These are phyloP conservation scores for Pipistrellus kuhlii DNA, from an alignment of 2,797 vertebrate genomes.

Conservation along the genomic window DNA sequence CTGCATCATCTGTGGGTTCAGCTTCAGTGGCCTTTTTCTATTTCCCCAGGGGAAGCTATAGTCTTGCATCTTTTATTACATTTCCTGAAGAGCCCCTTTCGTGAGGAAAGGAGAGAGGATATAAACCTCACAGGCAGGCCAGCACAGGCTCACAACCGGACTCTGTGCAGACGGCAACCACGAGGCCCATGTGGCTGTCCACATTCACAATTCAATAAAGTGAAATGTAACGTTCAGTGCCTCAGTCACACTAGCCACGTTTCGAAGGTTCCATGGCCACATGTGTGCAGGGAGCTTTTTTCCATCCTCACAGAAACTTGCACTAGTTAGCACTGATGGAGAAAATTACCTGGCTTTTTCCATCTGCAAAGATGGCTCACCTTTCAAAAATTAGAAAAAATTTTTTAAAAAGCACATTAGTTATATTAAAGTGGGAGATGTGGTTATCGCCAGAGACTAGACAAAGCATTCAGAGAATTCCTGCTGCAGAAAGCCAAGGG, in stretches of 20 bases:
- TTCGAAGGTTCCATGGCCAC: not conserved
- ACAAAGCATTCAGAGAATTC: not conserved
- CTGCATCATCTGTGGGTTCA: not conserved
- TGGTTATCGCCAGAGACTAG: not conserved
- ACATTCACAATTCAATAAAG: not conserved
- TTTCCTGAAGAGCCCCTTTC: not conserved
- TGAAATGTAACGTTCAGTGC: not conserved
- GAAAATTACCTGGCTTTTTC: not conserved
- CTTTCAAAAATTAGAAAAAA: not conserved
- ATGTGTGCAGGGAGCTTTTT: not conserved
- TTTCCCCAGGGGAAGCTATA: not conserved
- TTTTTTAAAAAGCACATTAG: not conserved
- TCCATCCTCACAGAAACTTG: not conserved
- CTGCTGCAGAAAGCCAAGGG: not conserved
- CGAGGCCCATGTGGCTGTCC: not conserved
- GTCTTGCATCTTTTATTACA: not conserved
- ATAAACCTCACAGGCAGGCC: not conserved
- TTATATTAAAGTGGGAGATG: not conserved
- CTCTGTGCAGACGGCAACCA: not conserved
- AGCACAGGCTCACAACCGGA: not conserved
- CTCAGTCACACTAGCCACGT: not conserved
- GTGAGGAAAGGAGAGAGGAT: not conserved
- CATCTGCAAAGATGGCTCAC: not conserved
- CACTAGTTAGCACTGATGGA: not conserved
- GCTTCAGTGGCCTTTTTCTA: not conserved